Base-by-base conservation (phyloP, 2,888 invertebrate species). In the Argyra leucocephala region DNA sequence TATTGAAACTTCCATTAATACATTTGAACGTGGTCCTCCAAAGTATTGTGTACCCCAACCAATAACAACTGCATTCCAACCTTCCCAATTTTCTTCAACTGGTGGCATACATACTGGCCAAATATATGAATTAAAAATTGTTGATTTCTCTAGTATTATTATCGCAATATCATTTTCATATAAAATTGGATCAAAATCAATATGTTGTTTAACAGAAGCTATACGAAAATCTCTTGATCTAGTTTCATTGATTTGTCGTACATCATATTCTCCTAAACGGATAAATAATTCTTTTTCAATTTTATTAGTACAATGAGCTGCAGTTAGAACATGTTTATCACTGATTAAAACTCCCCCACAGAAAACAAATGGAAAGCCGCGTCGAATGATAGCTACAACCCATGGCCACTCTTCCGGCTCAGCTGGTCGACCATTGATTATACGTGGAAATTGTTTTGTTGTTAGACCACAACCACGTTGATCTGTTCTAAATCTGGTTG, bases 91-190 rank as follows among this genome's bases (percentile, higher is more conserved):
- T 59, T 84, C 74, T 1, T 83, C 84, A 0, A 83, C 72, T 0
- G 89, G 88, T 0, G 93, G 93, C 68, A 93, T 83, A 75, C 93
- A 93, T 64, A 92, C 86, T 0, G 91, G 92, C 88, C 91, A 90
- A 64, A 93, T 88, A 73, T 90, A 91, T 0, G 86, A 84, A 72
- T 88, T 88, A 75, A 91, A 91, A 6, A 84, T 78, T 0, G 88
- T 86, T 0, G 87, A 82, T 10, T 84, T 79, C 68, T 86, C 82
- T 63, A 91, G 79, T 71, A 85, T 86, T 60, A 93, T 70, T 57
- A 93, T 83, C 0, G 90, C 89, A 63, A 93, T 88, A 73, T 93
- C 93, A 73, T 93, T 84, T 68, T 85, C 85, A 74, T 88, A 90
- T 0, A 85, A 88, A 0, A 83, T 75, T 1, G 83, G 74, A 71